phyloP scores from a whole-genome alignment of 2,797 vertebrate genomes.

The Cryptoblepharus egeriae region DNA sequence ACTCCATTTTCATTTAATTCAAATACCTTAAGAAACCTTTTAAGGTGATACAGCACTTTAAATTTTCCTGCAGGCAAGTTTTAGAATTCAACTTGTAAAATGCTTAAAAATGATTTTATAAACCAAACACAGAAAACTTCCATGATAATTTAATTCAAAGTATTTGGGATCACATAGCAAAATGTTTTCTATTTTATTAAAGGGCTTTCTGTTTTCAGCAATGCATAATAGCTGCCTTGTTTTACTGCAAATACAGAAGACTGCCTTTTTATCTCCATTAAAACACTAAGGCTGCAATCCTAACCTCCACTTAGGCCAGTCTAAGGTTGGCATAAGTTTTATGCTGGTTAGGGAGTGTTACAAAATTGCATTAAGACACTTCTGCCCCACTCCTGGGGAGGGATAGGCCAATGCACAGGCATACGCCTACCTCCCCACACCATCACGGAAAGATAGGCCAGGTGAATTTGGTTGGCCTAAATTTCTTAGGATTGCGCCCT shows the following conservation, averaged over 20 bases:
- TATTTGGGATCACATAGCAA: slow-evolving; percentile 44
- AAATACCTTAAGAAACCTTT: background rate
- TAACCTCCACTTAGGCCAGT: too few species aligned
- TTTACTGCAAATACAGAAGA: slow-evolving; percentile 26
- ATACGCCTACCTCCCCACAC: too few species aligned
- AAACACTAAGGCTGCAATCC: too few species aligned
- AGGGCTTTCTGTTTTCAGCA: slow-evolving; percentile 50
- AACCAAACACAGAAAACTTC: background rate
- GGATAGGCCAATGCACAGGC: too few species aligned
- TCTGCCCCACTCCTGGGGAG: too few species aligned
- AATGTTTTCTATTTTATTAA: slow-evolving; percentile 40
- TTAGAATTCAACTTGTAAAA: slow-evolving; percentile 4
- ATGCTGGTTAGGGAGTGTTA: too few species aligned
- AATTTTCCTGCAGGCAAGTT: background rate
- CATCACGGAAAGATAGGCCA: too few species aligned
- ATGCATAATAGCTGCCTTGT: slow-evolving; percentile 59
- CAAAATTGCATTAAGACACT: too few species aligned
- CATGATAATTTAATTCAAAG: slow-evolving; percentile 12
- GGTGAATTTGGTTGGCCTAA: too few species aligned
- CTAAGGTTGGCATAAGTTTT: too few species aligned
- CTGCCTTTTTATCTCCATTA: slow-evolving; percentile 23
- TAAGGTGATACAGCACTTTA: background rate
- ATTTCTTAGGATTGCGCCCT: too few species aligned
- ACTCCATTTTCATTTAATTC: background rate
- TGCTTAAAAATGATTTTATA: background rate